phyloP scores from a whole-genome alignment of 2,888 invertebrate species.

The Meta bourneti region DNA sequence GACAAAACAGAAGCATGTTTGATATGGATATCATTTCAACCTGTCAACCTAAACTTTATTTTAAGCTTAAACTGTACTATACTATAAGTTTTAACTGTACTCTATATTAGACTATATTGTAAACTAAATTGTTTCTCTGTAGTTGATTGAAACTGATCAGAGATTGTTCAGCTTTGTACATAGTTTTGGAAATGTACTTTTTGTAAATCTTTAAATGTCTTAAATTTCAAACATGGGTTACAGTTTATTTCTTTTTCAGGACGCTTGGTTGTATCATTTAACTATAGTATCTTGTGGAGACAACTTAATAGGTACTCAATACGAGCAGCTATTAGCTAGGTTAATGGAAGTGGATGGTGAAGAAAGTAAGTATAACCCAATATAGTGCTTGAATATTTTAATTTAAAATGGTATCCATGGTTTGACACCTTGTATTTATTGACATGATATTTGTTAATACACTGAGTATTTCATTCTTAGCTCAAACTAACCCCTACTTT shows the following conservation, averaged over 20 bases:
- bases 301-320: slow-evolving; percentile 94
- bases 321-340: slow-evolving; percentile 96
- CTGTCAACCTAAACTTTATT: too few relatives aligned
- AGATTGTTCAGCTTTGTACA: neutral
- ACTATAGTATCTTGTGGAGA: slow-evolving; percentile 94
- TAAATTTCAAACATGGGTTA: neutral
- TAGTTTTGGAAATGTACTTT: neutral
- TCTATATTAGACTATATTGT: too few relatives aligned
- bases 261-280: slow-evolving; percentile 85
- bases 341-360: slow-evolving; percentile 90
- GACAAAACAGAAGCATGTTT: too few relatives aligned
- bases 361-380: slow-evolving; percentile 65
- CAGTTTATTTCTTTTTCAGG: slow-evolving; percentile 77
- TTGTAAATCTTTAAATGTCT: neutral
- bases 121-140: neutral
- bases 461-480: neutral
- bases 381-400: neutral
- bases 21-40: too few relatives aligned
- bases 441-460: too few relatives aligned
- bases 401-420: neutral
- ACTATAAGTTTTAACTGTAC: too few relatives aligned
- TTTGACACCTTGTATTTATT: neutral
- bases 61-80: too few relatives aligned
- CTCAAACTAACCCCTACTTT: neutral
- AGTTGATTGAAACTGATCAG: too few relatives aligned